Base-by-base conservation (phyloP, 2,888 invertebrate species). In the Campopleginae sp. region DNA sequence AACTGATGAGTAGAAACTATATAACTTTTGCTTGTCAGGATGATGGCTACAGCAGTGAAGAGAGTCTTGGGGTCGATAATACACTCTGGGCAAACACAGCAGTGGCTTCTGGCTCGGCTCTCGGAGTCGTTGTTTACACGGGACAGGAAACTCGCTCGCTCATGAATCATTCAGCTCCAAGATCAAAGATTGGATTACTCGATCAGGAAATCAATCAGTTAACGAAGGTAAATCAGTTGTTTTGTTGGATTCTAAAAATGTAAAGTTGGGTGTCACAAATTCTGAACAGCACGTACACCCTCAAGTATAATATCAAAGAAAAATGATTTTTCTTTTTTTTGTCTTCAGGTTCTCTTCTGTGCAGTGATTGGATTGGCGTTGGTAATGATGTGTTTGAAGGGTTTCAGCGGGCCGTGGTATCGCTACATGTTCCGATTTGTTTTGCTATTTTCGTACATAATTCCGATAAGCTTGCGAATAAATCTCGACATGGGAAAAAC, bases 401-500 rank as follows among this genome's bases (percentile, higher is more conserved):
- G 99, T 10, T 99, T 99, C 94, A 96, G 96, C 84, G 99, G 99
- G 0, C 98, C 98, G 12, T 99, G 99, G 99, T 98, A 98, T 93
- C 94, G 97, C 90, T 99, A 99, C 94, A 96, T 99, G 95, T 98
- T 99, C 94, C 95, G 99, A 91, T 99, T 99, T 92, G 96, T 99
- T 76, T 95, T 99, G 63, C 95, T 99, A 23, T 99, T 99, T 94
- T 99, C 99, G 0, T 99, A 99, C 94, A 99, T 99, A 90, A 99
- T 99, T 92, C 99, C 99, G 19, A 98, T 99, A 90, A 99, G 99
- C 94, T 96, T 99, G 91, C 95, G 99, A 86, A 99, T 99, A 0
- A 99, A 99, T 94, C 95, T 99, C 89, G 99, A 99, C 92, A 98
- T 99, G 98, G 99, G 99, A 1, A 99, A 99, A 94, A 97, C 98